phyloP scores from a whole-genome alignment of 2,797 vertebrate genomes.

The Schizothorax lantsangensis region DNA sequence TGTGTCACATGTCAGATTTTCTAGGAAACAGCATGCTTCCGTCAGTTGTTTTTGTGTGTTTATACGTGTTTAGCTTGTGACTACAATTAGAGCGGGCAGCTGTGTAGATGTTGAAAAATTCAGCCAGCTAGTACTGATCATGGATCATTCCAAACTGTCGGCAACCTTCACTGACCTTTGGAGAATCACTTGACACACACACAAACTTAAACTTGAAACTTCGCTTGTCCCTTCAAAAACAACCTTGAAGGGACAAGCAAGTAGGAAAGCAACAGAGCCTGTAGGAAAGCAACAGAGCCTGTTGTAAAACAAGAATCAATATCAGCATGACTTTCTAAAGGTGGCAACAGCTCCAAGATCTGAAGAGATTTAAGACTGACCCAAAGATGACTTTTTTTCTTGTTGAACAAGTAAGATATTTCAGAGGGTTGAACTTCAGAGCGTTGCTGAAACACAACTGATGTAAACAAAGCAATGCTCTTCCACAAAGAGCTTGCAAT shows the following conservation, averaged over 20 bases:
- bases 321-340: not conserved
- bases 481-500: not conserved
- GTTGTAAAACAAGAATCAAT: not conserved
- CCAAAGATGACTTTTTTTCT: not conserved
- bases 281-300: not conserved
- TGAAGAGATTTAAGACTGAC: not conserved
- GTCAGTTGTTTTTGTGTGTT: no score
- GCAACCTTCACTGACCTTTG: not conserved
- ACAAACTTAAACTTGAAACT: not conserved
- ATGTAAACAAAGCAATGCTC: no score
- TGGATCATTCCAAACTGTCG: no score
- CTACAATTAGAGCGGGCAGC: no score
- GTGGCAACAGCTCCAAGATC: not conserved
- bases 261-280: not conserved
- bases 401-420: not conserved
- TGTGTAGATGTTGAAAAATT: no score
- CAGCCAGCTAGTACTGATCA: no score
- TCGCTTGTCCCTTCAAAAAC: not conserved
- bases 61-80: no score
- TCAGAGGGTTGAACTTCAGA: not conserved
- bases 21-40: no score
- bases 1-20: no score
- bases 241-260: not conserved
- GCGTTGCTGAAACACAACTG: not conserved
- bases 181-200: not conserved